Percentiles rank a stretch among this genome's conserved stretches.
Conservation (phyloP, 2,797 vertebrate species). For the Danio albolineatus region DNA sequence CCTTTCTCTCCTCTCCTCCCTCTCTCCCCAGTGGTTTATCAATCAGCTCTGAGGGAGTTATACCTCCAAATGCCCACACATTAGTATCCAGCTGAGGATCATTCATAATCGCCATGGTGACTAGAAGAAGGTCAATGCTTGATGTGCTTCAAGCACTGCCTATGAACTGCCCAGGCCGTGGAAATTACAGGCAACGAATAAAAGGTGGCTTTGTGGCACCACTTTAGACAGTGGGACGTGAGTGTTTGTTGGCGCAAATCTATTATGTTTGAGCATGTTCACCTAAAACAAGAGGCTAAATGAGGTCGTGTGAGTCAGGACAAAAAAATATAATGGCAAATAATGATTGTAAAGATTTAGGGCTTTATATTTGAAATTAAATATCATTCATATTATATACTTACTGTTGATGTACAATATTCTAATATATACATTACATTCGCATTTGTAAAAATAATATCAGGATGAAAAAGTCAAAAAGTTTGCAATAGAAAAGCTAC, state of each 20-base stretch:
- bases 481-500: too few species aligned
- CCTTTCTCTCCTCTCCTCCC: conserved; percentile 55
- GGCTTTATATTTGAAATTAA: neutral
- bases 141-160: conserved; percentile 47
- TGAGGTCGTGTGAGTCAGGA: conserved; percentile 12
- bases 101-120: conserved; percentile 63
- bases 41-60: conserved; percentile 53
- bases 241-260: conserved; percentile 43
- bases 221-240: conserved; percentile 42
- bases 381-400: too few species aligned
- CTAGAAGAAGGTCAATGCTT: conserved; percentile 56
- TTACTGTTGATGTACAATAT: too few species aligned
- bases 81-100: conserved; percentile 53
- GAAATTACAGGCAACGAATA: conserved; percentile 39
- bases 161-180: conserved; percentile 30
- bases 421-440: too few species aligned
- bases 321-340: conserved; percentile 20
- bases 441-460: too few species aligned
- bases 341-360: neutral
- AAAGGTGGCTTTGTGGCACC: conserved; percentile 47
- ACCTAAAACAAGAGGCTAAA: conserved; percentile 30
- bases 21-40: conserved; percentile 56
- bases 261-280: conserved; percentile 37
- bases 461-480: too few species aligned
- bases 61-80: conserved; percentile 51